Percentiles rank a stretch among this genome's conserved stretches.
phyloP scores from a whole-genome alignment of 2,888 invertebrate species.

The Priocnemis perturbator region DNA sequence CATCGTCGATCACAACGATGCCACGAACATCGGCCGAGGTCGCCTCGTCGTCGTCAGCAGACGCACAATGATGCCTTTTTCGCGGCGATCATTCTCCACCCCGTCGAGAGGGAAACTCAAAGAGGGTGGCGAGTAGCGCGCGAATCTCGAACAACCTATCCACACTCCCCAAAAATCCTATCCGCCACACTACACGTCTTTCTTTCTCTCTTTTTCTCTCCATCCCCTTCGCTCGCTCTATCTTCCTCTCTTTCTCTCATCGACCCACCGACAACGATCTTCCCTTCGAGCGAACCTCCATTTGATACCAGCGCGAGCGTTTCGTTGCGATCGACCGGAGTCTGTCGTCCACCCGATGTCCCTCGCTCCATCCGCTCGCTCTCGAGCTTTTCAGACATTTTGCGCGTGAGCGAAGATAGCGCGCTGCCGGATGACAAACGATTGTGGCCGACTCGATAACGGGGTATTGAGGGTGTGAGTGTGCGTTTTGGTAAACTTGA shows the following conservation, averaged over 20 bases:
- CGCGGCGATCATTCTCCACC: conserved; percentile 47
- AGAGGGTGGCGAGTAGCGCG: conserved; percentile 37
- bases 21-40: conserved; percentile 1
- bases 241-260: conserved; percentile 18
- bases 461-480: no score
- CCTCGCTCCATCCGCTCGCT: no score
- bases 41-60: conserved; percentile 50
- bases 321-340: neutral
- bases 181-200: neutral
- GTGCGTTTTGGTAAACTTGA: no score
- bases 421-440: no score
- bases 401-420: no score
- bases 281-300: conserved; percentile 19
- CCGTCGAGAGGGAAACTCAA: neutral
- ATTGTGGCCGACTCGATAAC: no score
- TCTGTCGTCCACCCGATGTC: no score
- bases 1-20: conserved; percentile 5
- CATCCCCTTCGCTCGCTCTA: no score
- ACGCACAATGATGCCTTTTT: conserved; percentile 70
- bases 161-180: neutral
- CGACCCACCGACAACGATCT: conserved; percentile 25
- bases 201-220: neutral
- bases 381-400: no score
- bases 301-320: conserved; percentile 6
- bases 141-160: conserved; percentile 29